Percentiles rank a stretch among this genome's conserved stretches.
Evolutionary conservation across 2,113 vertebrate genomes (phyloP).

Genomic region (Planiliza haematocheilus): DNA sequence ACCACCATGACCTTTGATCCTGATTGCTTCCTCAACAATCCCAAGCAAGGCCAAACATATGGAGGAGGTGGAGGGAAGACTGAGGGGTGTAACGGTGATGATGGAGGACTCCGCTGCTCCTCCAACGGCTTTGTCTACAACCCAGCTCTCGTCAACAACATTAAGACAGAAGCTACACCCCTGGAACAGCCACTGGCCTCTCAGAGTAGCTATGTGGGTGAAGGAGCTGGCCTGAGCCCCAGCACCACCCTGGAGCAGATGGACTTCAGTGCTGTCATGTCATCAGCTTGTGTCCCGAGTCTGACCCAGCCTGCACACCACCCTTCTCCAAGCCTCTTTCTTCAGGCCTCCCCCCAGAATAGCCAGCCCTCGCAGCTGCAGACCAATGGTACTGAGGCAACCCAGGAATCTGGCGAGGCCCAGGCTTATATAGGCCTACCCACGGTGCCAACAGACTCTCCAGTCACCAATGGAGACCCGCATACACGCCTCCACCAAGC

Average conservation of each 20-base stretch:
- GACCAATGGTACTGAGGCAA: slow-evolving; percentile 65
- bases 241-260: slow-evolving; percentile 99
- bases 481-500: slow-evolving; percentile 76
- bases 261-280: slow-evolving; percentile 97
- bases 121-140: slow-evolving; percentile 90
- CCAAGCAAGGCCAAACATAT: slow-evolving; percentile 98
- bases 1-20: slow-evolving; percentile 98
- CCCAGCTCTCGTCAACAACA: slow-evolving; percentile 90
- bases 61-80: slow-evolving; percentile 88
- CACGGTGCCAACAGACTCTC: slow-evolving; percentile 88
- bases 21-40: slow-evolving; percentile 99
- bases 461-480: slow-evolving; percentile 78
- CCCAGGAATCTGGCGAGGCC: slow-evolving; percentile 74
- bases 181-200: slow-evolving; percentile 93
- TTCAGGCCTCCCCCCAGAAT: slow-evolving; percentile 90
- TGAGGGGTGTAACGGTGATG: slow-evolving; percentile 74
- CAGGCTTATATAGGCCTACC: slow-evolving; percentile 76
- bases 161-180: slow-evolving; percentile 93
- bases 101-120: slow-evolving; percentile 69
- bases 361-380: slow-evolving; percentile 76
- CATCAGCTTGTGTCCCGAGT: slow-evolving; percentile 86
- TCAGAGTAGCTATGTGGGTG: slow-evolving; percentile 85
- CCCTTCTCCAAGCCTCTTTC: slow-evolving; percentile 94
- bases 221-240: slow-evolving; percentile 91
- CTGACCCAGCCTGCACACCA: slow-evolving; percentile 91